A percentile compares a stretch with the other conserved stretches of the same genome.
Conservation (phyloP, 2,113 vertebrate species). For the Lampris incognitus region DNA sequence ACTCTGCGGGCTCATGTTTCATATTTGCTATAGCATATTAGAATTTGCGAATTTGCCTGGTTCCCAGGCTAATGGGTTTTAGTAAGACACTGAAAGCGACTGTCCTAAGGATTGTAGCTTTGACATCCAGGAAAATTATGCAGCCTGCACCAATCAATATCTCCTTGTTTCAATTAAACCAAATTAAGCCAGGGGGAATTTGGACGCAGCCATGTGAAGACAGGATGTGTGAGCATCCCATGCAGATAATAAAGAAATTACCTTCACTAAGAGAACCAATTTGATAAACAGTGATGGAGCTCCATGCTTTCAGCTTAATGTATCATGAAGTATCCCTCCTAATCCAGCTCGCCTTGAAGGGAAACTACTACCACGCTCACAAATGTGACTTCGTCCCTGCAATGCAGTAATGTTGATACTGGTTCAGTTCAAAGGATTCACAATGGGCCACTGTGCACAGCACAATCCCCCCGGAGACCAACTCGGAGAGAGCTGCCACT, state of each 20-base stretch:
- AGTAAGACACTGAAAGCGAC: too few relatives aligned
- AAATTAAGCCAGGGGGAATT: constrained; percentile 36
- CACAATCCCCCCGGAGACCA: constrained; percentile 31
- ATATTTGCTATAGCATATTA: too few relatives aligned
- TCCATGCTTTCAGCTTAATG: constrained; percentile 6
- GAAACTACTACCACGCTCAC: constrained; percentile 22
- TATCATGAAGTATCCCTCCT: constrained; percentile 19
- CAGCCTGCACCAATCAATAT: constrained; percentile 40
- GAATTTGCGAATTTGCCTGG: too few relatives aligned
- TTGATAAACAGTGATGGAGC: background rate
- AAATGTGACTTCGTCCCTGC: constrained; percentile 34
- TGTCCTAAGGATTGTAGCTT: background rate
- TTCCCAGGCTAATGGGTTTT: too few relatives aligned
- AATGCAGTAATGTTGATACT: constrained; percentile 34
- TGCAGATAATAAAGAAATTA: constrained; percentile 20
- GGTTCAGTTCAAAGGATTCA: constrained; percentile 49
- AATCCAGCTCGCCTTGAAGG: constrained; percentile 29
- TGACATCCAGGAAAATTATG: background rate
- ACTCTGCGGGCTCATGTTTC: too few relatives aligned
- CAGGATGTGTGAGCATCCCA: constrained; percentile 5
- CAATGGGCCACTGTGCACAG: constrained; percentile 50
- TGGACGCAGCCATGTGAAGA: constrained; percentile 27
- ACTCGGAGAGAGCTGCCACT: constrained; percentile 17
- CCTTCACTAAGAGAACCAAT: constrained; percentile 12
- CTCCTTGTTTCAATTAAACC: constrained; percentile 31